A percentile compares a stretch with the other conserved stretches of the same genome.
phyloP scores from a whole-genome alignment of 2,888 invertebrate genomes.

The Lagria hirta region DNA sequence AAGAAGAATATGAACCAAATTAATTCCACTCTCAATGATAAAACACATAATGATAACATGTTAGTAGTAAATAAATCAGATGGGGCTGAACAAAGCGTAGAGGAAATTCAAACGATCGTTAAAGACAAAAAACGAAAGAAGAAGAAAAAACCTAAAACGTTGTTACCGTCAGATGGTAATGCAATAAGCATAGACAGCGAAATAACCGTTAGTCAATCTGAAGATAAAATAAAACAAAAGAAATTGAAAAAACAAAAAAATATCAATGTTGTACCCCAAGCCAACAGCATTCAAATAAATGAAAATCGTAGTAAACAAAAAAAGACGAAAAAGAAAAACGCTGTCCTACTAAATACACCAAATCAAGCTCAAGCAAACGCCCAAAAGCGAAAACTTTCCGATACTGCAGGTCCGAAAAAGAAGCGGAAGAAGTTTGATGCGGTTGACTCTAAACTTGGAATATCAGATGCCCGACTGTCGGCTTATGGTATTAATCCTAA shows the following conservation, averaged over 20 bases:
- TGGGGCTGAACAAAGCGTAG: slow-evolving; percentile 23
- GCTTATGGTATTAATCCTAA: slow-evolving; percentile 93
- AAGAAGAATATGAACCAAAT: slow-evolving; percentile 25
- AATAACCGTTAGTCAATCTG: no score
- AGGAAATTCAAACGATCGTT: slow-evolving; percentile 31
- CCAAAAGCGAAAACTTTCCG: slow-evolving; percentile 27
- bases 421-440: slow-evolving; percentile 16
- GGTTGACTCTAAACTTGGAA: slow-evolving; percentile 31
- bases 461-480: slow-evolving; percentile 79
- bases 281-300: slow-evolving; percentile 9
- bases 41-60: slow-evolving; percentile 19
- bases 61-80: slow-evolving; percentile 10
- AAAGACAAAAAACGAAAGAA: slow-evolving; percentile 12
- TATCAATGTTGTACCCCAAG: no score
- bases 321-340: slow-evolving; percentile 24
- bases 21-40: no score
- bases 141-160: slow-evolving; percentile 9
- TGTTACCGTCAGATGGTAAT: no score
- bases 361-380: slow-evolving; percentile 30
- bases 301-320: slow-evolving; percentile 31
- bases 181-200: no score
- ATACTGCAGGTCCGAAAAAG: slow-evolving; percentile 27
- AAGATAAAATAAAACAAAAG: slow-evolving; percentile 9
- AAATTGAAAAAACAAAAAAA: slow-evolving; percentile 24
- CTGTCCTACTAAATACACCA: no score